These are phyloP conservation scores for Amphimallon solstitiale DNA, from an alignment of 2,888 invertebrate species.

Conservation along the genomic window DNA sequence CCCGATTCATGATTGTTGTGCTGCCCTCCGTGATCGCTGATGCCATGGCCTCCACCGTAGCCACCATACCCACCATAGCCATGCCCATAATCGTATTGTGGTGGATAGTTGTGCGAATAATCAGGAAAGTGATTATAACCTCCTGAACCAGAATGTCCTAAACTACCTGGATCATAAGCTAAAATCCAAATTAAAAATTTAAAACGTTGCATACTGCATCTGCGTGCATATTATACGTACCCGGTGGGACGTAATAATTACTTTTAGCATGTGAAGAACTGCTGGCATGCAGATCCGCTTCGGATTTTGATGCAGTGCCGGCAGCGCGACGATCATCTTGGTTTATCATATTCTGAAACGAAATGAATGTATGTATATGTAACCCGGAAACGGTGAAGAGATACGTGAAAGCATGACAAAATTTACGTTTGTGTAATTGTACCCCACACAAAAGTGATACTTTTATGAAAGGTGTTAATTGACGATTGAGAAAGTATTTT, in stretches of 20 bases:
- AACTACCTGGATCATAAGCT: conserved; percentile 26
- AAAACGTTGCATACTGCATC: background rate
- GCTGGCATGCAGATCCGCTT: conserved; percentile 16
- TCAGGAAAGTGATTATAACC: conserved; percentile 11
- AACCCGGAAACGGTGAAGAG: background rate
- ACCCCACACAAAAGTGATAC: too few relatives aligned
- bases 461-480: too few relatives aligned
- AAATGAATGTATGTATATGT: background rate
- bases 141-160: background rate
- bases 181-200: background rate
- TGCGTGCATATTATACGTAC: background rate
- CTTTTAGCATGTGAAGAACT: conserved; percentile 7
- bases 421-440: too few relatives aligned
- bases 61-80: conserved; percentile 2
- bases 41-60: background rate
- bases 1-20: conserved; percentile 2
- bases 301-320: conserved; percentile 22
- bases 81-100: conserved; percentile 15
- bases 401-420: too few relatives aligned
- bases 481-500: too few relatives aligned
- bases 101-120: background rate
- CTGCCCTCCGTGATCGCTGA: conserved; percentile 9
- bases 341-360: conserved; percentile 49
- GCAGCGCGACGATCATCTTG: conserved; percentile 53
- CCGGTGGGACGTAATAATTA: conserved; percentile 29